phyloP scores from a whole-genome alignment of 1,140 invertebrate genomes.

The Ips typographus region DNA sequence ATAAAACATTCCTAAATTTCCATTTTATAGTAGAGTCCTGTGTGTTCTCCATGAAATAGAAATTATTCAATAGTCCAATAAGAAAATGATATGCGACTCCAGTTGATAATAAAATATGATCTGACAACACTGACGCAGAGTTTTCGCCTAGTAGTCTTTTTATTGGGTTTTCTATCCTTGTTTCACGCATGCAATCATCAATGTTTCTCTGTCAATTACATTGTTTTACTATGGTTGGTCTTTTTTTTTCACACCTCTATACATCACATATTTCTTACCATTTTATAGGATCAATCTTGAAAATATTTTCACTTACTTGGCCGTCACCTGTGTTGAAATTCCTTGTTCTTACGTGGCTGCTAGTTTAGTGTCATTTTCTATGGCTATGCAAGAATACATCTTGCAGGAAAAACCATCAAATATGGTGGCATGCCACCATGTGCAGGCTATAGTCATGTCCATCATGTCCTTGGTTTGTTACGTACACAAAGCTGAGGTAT shows the following conservation, averaged over 20 bases:
- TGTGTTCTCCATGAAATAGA: no score
- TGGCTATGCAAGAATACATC: slow-evolving; percentile 59
- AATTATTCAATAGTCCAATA: no score
- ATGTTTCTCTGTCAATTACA: no score
- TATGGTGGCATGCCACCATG: slow-evolving; percentile 51
- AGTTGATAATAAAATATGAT: no score
- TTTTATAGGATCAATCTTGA: slow-evolving; percentile 53
- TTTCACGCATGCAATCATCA: no score
- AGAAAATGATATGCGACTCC: no score
- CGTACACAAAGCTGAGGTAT: slow-evolving; percentile 58
- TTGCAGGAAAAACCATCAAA: slow-evolving; percentile 46
- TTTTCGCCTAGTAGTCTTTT: background rate
- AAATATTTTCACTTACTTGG: slow-evolving; percentile 56
- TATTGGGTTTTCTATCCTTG: no score
- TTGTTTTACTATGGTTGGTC: no score
- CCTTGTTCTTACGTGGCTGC: slow-evolving; percentile 61
- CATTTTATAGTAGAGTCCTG: no score
- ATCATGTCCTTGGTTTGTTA: slow-evolving; percentile 62
- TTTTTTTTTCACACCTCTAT: no score
- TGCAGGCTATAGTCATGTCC: slow-evolving; percentile 60
- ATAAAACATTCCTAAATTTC: no score
- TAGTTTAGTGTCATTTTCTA: slow-evolving; percentile 56
- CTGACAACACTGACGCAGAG: background rate
- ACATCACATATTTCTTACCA: no score
- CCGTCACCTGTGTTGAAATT: slow-evolving; percentile 58